Conservation (phyloP, 2,888 invertebrate species). For the Lucinisca nassula region DNA sequence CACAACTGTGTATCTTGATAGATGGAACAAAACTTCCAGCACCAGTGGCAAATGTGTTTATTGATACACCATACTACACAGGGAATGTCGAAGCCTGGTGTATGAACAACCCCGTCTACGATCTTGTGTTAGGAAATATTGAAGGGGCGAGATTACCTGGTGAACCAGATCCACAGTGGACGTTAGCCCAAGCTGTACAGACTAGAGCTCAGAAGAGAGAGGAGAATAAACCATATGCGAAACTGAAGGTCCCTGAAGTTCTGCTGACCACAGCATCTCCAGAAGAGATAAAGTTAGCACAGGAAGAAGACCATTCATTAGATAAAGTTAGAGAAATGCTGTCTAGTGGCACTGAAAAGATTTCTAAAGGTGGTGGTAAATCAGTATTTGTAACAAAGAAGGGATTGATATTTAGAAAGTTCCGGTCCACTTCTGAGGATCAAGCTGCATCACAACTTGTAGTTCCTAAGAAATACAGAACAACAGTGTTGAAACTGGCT, state of each 20-base stretch:
- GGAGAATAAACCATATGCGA: neutral
- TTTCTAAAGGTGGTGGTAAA: neutral
- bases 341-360: too few relatives aligned
- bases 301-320: neutral
- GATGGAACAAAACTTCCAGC: conserved; percentile 41
- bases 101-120: conserved; percentile 50
- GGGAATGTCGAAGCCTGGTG: conserved; percentile 45
- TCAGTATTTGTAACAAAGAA: neutral
- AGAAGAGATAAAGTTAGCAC: neutral
- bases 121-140: conserved; percentile 53
- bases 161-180: conserved; percentile 46
- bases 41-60: conserved; percentile 30
- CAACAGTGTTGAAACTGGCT: conserved; percentile 52
- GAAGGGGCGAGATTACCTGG: conserved; percentile 19
- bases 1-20: conserved; percentile 35
- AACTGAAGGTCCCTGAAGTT: neutral
- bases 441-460: conserved; percentile 36
- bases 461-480: conserved; percentile 46
- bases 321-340: neutral
- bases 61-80: conserved; percentile 52
- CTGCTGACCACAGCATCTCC: neutral
- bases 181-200: neutral
- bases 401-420: conserved; percentile 33
- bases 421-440: neutral
- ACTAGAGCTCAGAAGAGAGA: neutral